Base-by-base conservation (phyloP, 1,140 invertebrate species). In the Rhyacophila brunnea region DNA sequence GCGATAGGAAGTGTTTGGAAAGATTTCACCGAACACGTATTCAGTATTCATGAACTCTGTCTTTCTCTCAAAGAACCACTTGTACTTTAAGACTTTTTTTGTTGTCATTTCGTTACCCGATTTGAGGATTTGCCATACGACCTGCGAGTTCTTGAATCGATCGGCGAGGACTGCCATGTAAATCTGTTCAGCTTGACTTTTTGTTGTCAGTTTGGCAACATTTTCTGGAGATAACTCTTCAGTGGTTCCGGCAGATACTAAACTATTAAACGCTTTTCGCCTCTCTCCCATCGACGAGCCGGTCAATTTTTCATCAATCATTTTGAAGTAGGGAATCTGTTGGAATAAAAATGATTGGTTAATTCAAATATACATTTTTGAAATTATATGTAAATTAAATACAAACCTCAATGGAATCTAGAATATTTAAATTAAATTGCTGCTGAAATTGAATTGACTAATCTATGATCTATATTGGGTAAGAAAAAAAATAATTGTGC, bases 21-120 rank as follows among this genome's bases (percentile, higher is more conserved):
- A 60, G n/a, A 64, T 43, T 17, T 64, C 40, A 1, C n/a, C n/a
- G 11, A 59, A 45, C 28, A 64, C 52, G 19, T 60, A 64, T n/a
- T 60, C 53, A 15, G 56, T 20, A 13, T 64, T 60, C 1, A 57
- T 11, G 10, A 60, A 13, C 19, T 64, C 56, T 7, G 35, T 47
- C 10, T 6, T 6, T 18, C 48, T 48, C 18, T 53, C 18, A 23
- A 64, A 64, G 14, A 64, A 48, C 62, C 62, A 64, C 14, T 54
- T 60, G 13, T 38, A 35, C 17, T 53, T 51, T 17, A 60, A 43
- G 0, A 43, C 53, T 35, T 45, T 47, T 1, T 28, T 49, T 0
- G 60, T 43, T 1, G 60, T 40, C 20, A 57, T 44, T 36, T 48
- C 43, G 43, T 64, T 57, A 23, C 56, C 57, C 3, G 62, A 60